Percentiles rank a stretch among this genome's conserved stretches.
These are phyloP conservation scores for Cuculus canorus DNA, from an alignment of 2,797 vertebrate genomes.

Conservation along the genomic window DNA sequence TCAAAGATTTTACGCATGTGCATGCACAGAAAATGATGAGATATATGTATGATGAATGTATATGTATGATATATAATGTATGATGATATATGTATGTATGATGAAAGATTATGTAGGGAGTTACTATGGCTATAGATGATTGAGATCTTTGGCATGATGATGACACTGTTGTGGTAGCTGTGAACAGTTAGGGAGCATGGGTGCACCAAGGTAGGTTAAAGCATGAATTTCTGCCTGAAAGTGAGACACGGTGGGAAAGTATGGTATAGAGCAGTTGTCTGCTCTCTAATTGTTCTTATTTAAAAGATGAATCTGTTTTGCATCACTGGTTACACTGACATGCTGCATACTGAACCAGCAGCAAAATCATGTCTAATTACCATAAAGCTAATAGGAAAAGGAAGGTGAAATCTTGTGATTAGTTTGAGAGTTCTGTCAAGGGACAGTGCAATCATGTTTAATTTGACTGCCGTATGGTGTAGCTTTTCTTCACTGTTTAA, in stretches of 20 bases:
- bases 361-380: conserved; percentile 67
- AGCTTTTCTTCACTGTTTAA: conserved; percentile 39
- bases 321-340: conserved; percentile 49
- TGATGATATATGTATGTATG: neutral
- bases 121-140: neutral
- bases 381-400: conserved; percentile 65
- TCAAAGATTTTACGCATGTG: neutral
- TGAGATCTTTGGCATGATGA: neutral
- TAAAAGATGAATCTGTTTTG: conserved; percentile 61
- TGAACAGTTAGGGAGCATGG: neutral
- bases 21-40: neutral
- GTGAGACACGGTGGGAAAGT: neutral
- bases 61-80: too few species aligned
- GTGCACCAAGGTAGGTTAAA: neutral
- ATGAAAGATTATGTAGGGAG: neutral
- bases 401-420: conserved; percentile 69
- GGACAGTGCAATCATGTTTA: conserved; percentile 61
- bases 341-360: conserved; percentile 57
- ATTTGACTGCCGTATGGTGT: conserved; percentile 53
- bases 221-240: conserved; percentile 20
- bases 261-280: neutral
- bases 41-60: neutral
- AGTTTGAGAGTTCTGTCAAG: conserved; percentile 53
- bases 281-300: conserved; percentile 59
- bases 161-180: neutral